These are phyloP conservation scores for Aphidius ervi DNA, from an alignment of 1,140 invertebrate genomes.

Conservation along the genomic window DNA sequence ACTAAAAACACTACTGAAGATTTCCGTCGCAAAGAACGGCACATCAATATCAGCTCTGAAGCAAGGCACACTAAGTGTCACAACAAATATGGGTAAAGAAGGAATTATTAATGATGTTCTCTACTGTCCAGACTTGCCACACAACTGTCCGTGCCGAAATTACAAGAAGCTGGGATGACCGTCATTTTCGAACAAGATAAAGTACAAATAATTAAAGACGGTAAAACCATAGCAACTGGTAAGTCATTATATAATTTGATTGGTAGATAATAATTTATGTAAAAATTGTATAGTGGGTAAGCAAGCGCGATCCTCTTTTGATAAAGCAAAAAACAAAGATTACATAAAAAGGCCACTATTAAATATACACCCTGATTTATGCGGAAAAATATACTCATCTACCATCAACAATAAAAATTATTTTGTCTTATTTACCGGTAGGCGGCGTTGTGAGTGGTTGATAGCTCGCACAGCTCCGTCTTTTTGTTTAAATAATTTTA, in stretches of 20 bases:
- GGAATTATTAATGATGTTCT: slow-evolving; percentile 22
- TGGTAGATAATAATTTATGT: slow-evolving; percentile 35
- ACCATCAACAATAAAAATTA: slow-evolving; percentile 29
- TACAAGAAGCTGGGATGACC: slow-evolving; percentile 33
- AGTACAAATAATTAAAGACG: slow-evolving; percentile 29
- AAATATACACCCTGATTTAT: slow-evolving; percentile 40
- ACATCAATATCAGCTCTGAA: slow-evolving; percentile 30
- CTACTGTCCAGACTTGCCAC: background rate
- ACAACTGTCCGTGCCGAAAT: slow-evolving; percentile 31
- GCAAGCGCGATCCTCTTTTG: slow-evolving; percentile 43
- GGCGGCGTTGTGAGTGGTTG: no score
- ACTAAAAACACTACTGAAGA: slow-evolving; percentile 17
- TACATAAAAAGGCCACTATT: slow-evolving; percentile 33
- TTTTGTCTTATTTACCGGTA: slow-evolving; percentile 32
- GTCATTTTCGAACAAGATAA: slow-evolving; percentile 31
- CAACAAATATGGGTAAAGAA: slow-evolving; percentile 24
- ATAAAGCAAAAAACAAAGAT: slow-evolving; percentile 36
- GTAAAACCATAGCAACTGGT: slow-evolving; percentile 29
- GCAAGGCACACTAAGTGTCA: slow-evolving; percentile 26
- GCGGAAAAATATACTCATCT: slow-evolving; percentile 45
- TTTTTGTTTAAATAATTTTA: no score
- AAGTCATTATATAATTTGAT: slow-evolving; percentile 27
- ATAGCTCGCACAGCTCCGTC: no score
- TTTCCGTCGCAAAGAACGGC: slow-evolving; percentile 30
- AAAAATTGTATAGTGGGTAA: slow-evolving; percentile 46